Conservation (phyloP, 2,113 vertebrate genomes). For the Perognathus longimembris region DNA sequence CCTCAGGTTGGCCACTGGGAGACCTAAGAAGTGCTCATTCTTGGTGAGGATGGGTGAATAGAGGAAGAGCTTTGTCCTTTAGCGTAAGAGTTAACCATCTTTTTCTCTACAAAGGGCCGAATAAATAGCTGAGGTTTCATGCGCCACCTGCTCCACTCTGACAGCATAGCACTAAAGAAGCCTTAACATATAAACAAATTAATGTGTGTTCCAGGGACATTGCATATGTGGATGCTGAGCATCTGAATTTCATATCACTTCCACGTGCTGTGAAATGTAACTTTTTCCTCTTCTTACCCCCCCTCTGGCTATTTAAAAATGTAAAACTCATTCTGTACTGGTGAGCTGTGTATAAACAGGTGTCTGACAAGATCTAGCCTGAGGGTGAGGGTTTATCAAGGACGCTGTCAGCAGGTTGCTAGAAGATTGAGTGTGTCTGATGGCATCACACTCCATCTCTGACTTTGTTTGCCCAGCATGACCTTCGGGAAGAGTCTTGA, state of each 20-base stretch:
- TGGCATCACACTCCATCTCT: neutral
- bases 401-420: neutral
- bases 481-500: neutral
- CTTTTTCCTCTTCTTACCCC: neutral
- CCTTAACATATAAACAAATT: neutral
- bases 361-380: neutral
- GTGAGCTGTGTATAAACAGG: neutral
- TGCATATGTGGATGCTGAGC: neutral
- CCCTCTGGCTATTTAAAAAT: neutral
- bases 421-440: neutral
- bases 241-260: constrained; percentile 8
- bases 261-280: neutral
- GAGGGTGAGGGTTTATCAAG: neutral
- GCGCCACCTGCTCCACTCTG: neutral
- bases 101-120: neutral
- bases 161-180: fast-evolving
- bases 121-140: neutral
- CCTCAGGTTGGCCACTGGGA: neutral
- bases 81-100: neutral
- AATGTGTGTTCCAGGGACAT: neutral
- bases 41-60: neutral
- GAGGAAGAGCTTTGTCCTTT: neutral
- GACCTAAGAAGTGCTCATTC: neutral
- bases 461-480: neutral
- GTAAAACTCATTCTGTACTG: neutral